Conservation (phyloP, 2,113 vertebrate genomes). For the Heterotis niloticus region DNA sequence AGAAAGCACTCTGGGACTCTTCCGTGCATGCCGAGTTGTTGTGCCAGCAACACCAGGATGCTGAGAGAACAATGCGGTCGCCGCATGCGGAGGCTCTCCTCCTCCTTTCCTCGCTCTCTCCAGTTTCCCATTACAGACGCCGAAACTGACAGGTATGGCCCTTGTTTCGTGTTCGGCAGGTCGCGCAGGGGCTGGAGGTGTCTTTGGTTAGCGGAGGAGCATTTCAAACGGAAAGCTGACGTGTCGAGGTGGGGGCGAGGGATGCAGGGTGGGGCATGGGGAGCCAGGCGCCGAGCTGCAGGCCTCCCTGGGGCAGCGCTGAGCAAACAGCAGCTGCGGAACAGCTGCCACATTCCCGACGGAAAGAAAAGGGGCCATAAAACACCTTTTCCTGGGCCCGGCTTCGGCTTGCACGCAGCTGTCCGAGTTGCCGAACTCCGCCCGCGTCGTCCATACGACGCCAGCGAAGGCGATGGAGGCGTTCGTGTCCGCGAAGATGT, state of each 20-base stretch:
- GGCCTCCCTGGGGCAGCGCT: constrained; percentile 20
- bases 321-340: constrained; percentile 50
- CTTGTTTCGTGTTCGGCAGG: constrained; percentile 2
- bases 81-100: neutral
- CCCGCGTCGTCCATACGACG: neutral
- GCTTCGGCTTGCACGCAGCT: neutral
- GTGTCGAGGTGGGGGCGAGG: neutral
- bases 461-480: neutral
- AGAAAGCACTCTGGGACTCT: too few species aligned
- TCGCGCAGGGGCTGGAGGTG: neutral
- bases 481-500: too few species aligned
- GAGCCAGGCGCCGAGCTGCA: neutral
- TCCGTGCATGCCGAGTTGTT: too few species aligned
- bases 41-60: too few species aligned
- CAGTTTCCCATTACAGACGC: neutral
- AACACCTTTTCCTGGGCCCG: constrained; percentile 36
- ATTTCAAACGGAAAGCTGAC: constrained; percentile 14
- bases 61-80: too few species aligned
- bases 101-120: neutral
- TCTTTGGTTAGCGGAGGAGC: constrained; percentile 11
- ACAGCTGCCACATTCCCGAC: constrained; percentile 48
- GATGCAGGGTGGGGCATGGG: neutral
- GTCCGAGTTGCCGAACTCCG: neutral
- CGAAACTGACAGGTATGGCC: neutral
- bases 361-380: constrained; percentile 41